A percentile compares a stretch with the other conserved stretches of the same genome.
phyloP scores from a whole-genome alignment of 2,888 invertebrate genomes.

The Unio delphinus region DNA sequence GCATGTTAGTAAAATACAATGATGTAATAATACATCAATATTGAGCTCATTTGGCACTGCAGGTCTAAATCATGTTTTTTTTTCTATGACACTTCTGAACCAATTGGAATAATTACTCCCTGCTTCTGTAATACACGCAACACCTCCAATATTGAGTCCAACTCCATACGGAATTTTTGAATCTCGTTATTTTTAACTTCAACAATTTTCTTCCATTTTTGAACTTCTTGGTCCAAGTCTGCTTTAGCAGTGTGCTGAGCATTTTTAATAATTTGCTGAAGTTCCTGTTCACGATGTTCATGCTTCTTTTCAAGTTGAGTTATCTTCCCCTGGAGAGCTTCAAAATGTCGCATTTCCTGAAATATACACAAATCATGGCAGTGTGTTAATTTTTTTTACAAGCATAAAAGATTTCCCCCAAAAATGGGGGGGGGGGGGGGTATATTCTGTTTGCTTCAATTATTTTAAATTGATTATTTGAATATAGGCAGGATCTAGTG shows the following conservation, averaged over 20 bases:
- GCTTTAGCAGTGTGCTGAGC: conserved; percentile 47
- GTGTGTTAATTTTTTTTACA: too few species aligned
- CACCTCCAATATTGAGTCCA: conserved; percentile 68
- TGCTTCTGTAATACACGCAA: conserved; percentile 66
- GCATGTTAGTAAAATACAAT: too few species aligned
- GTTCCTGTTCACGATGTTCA: conserved; percentile 60
- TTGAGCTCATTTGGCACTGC: too few species aligned
- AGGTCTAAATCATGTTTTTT: too few species aligned
- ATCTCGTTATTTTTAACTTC: conserved; percentile 68
- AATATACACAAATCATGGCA: neutral
- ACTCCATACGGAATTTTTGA: conserved; percentile 65
- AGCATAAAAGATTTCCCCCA: too few species aligned
- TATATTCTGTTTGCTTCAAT: too few species aligned
- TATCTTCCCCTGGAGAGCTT: conserved; percentile 65
- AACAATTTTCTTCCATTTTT: conserved; percentile 64
- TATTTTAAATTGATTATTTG: too few species aligned
- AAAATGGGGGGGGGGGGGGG: too few species aligned
- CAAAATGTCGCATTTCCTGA: conserved; percentile 70
- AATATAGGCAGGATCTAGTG: too few species aligned
- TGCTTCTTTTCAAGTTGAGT: conserved; percentile 62
- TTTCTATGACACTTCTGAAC: too few species aligned
- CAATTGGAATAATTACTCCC: conserved; percentile 62
- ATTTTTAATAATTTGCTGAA: conserved; percentile 60
- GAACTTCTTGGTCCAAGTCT: conserved; percentile 58
- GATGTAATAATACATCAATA: too few species aligned